Percentiles rank a stretch among this genome's conserved stretches.
Evolutionary conservation across 2,797 vertebrate genomes (phyloP).

Genomic region (Sciurus vulgaris): DNA sequence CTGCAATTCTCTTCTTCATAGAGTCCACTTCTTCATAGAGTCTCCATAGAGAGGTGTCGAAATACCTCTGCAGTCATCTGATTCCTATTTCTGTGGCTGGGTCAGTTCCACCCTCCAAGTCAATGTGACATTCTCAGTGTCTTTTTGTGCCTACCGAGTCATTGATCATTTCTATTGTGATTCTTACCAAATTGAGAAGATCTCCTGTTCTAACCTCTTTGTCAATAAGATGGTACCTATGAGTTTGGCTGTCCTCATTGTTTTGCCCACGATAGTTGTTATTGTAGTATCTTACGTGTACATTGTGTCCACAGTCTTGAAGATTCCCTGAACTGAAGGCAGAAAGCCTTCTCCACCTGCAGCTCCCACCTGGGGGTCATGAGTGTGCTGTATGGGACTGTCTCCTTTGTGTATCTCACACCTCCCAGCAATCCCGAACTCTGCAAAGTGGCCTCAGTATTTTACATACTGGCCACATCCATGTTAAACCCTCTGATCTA

Average conservation of each 20-base stretch:
- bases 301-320: slow-evolving; percentile 38
- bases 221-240: slow-evolving; percentile 37
- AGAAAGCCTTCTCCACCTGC: not conserved
- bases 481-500: slow-evolving; percentile 66
- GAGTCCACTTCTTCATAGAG: too few species aligned
- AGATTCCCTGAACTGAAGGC: slow-evolving; percentile 56
- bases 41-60: too few species aligned
- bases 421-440: slow-evolving; percentile 31
- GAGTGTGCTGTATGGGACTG: slow-evolving; percentile 26
- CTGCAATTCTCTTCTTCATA: slow-evolving; percentile 68
- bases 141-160: slow-evolving; percentile 12
- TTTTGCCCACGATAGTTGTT: slow-evolving; percentile 34
- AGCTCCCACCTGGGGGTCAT: slow-evolving; percentile 65
- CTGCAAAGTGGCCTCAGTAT: slow-evolving; percentile 53
- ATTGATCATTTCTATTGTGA: slow-evolving; percentile 73
- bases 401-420: slow-evolving; percentile 56
- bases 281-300: not conserved
- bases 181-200: slow-evolving; percentile 54
- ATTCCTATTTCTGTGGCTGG: slow-evolving; percentile 61
- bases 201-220: slow-evolving; percentile 54
- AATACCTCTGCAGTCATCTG: slow-evolving; percentile 42
- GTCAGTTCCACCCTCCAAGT: slow-evolving; percentile 44
- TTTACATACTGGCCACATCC: slow-evolving; percentile 42
- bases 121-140: slow-evolving; percentile 3
- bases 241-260: slow-evolving; percentile 25